Evolutionary conservation across 2,113 vertebrate genomes (phyloP), one percentile per base, ranked within the genome.

Genomic region (Capreolus pygargus): DNA sequence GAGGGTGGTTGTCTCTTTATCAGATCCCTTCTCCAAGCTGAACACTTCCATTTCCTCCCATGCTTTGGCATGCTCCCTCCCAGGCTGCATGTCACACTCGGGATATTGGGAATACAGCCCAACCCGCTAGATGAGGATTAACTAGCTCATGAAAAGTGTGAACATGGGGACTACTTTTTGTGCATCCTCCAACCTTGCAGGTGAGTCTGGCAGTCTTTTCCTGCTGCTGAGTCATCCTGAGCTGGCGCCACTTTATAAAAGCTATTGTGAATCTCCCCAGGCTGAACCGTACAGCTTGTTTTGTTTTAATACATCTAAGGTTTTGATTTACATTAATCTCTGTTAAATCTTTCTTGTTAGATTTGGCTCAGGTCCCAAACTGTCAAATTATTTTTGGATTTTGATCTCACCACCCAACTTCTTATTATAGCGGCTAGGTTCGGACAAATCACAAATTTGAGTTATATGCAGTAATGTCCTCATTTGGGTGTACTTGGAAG

Each of bases 301-400:
- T 97, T 91, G 52, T 93, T 86, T 91, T 84, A 76, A 33, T 28
- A 33, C 50, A n/a, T 91, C 50, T 33, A 86, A 57, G 60, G 43
- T 86, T 96, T 97, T 93, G 45, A 21, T 50, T 86, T 97, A 47
- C 28, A 52, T 45, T 95, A 64, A 86, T 97, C 78, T 97, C 94
- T 89, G 36, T 79, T 70, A 83, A 95, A 93, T 97, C 43, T 89
- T 60, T 93, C 67, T 84, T 79, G 7, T 39, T 82, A 89, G 27
- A 86, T 82, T 43, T 91, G 79, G 61, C 61, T 95, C 43, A 82
- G 23, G 28, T 23, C 91, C 47, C 23, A 92, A 89, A 45, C 12
- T 21, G 13, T 25, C 30, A 86, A 79, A 86, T 78, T 50, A 52
- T 86, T 91, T 96, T 86, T 89, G 39, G 60, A 39, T 78, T 95